Evolutionary conservation across 1,140 invertebrate species (phyloP).

Genomic region (Sarcophaga peregrina): DNA sequence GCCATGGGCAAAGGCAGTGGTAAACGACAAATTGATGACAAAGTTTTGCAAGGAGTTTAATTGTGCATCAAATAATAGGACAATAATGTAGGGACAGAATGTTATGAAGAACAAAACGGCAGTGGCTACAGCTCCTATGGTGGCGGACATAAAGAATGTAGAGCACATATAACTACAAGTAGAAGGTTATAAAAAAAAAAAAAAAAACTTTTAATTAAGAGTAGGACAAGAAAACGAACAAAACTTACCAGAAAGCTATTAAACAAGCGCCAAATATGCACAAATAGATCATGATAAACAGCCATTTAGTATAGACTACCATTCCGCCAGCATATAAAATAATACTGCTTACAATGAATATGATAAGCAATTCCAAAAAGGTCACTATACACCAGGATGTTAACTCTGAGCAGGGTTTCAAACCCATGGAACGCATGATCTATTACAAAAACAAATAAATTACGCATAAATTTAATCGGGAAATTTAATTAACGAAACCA

Average conservation of each 20-base stretch:
- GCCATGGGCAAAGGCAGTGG: conserved; percentile 74
- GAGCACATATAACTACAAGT: conserved; percentile 74
- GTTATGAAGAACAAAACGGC: conserved; percentile 73
- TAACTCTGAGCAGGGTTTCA: conserved; percentile 72
- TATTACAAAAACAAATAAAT: conserved; percentile 51
- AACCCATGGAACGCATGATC: conserved; percentile 77
- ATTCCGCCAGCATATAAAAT: conserved; percentile 69
- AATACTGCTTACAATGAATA: conserved; percentile 69
- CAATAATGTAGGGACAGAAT: conserved; percentile 75
- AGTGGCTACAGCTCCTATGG: conserved; percentile 72
- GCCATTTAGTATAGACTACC: conserved; percentile 69
- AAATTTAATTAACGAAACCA: neutral
- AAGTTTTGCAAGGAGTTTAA: conserved; percentile 69
- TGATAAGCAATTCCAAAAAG: conserved; percentile 69
- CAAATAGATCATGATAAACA: conserved; percentile 70
- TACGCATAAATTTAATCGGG: neutral
- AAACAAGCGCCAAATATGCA: conserved; percentile 71
- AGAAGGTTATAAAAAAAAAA: conserved; percentile 52
- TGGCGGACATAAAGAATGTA: conserved; percentile 73
- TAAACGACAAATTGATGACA: conserved; percentile 68
- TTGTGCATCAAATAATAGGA: conserved; percentile 73
- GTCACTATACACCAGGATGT: conserved; percentile 73
- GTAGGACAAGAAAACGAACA: neutral
- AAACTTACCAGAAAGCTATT: conserved; percentile 73
- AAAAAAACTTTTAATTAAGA: conserved; percentile 12